Evolutionary conservation across 2,113 vertebrate species (phyloP).

Genomic region (Prionailurus viverrinus): DNA sequence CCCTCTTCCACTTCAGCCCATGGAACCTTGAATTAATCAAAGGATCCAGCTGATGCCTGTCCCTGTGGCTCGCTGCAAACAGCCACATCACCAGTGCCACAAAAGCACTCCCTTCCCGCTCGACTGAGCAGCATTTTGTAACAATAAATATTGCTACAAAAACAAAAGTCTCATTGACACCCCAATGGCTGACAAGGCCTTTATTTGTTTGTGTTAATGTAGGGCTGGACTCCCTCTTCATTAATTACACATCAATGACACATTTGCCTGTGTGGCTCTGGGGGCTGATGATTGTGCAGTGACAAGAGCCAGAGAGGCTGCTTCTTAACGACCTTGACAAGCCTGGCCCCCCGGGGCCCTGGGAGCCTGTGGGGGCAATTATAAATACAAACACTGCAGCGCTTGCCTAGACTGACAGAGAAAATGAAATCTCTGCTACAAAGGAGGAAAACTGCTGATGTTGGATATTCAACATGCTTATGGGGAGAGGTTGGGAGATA

Average conservation of each 20-base stretch:
- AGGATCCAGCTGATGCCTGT: background rate
- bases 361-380: slow-evolving; percentile 43
- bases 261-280: slow-evolving; percentile 34
- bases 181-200: slow-evolving; percentile 48
- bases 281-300: background rate
- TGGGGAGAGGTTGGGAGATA: background rate
- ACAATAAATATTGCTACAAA: slow-evolving; percentile 72
- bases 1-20: background rate
- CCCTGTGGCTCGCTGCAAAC: slow-evolving; percentile 27
- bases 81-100: background rate
- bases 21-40: slow-evolving; percentile 69
- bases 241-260: slow-evolving; percentile 74
- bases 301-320: background rate
- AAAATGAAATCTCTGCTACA: slow-evolving; percentile 41
- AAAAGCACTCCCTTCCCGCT: slow-evolving; percentile 8
- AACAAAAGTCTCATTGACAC: slow-evolving; percentile 25
- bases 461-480: background rate
- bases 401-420: slow-evolving; percentile 52
- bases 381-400: slow-evolving; percentile 49
- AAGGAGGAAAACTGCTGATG: slow-evolving; percentile 51
- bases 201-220: slow-evolving; percentile 67
- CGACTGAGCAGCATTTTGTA: slow-evolving; percentile 59
- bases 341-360: background rate
- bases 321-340: slow-evolving; percentile 44
- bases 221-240: slow-evolving; percentile 40